phyloP scores from a whole-genome alignment of 1,140 invertebrate genomes.

The Wiebesia pumilae region DNA sequence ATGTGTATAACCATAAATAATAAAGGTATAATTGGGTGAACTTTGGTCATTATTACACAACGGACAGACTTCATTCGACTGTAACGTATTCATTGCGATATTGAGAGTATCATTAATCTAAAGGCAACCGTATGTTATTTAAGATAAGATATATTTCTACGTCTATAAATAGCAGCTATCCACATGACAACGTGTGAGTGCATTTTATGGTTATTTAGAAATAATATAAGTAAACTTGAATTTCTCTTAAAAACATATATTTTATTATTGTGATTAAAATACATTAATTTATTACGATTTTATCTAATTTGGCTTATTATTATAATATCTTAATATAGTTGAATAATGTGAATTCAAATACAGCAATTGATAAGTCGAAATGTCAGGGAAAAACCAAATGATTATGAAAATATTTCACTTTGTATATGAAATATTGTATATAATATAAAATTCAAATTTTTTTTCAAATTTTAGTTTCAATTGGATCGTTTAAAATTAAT shows the following conservation, averaged over 20 bases:
- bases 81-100: neutral
- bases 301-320: neutral
- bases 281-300: neutral
- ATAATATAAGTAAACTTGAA: neutral
- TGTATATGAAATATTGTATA: no score
- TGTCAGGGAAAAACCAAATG: no score
- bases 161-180: neutral
- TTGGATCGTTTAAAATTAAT: no score
- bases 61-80: neutral
- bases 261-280: neutral
- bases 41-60: neutral
- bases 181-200: neutral
- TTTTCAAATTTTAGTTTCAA: no score
- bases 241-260: neutral
- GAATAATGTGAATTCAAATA: no score
- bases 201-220: constrained; percentile 1
- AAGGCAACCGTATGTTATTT: constrained; percentile 6
- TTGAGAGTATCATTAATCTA: neutral
- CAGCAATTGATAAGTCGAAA: no score
- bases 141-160: neutral
- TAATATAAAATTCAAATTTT: no score
- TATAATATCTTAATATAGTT: neutral
- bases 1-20: neutral
- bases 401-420: no score
- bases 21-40: neutral